A percentile compares a stretch with the other conserved stretches of the same genome.
These are phyloP conservation scores for Cyprinodon brontotheroides DNA, from an alignment of 2,113 vertebrate genomes.

Conservation along the genomic window DNA sequence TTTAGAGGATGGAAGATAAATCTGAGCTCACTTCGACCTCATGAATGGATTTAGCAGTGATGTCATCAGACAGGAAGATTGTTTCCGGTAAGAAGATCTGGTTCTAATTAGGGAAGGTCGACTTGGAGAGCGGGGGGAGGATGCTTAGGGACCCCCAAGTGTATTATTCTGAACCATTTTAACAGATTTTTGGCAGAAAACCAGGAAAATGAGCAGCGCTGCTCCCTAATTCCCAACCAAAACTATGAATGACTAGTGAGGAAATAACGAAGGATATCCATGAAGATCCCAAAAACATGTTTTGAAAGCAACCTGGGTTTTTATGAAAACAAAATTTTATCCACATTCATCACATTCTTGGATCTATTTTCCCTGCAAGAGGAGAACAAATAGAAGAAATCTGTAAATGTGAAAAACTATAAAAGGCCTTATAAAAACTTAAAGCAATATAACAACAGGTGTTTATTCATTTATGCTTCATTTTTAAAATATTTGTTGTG, in stretches of 20 bases:
- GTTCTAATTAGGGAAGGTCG: conserved; percentile 64
- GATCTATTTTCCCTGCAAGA: neutral
- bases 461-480: neutral
- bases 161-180: neutral
- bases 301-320: neutral
- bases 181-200: neutral
- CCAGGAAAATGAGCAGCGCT: neutral
- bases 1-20: conserved; percentile 53
- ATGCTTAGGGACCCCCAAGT: neutral
- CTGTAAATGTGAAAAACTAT: neutral
- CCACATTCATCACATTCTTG: too few relatives aligned
- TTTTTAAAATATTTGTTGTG: neutral
- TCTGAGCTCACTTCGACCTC: conserved; percentile 67
- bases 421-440: neutral
- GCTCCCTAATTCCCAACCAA: neutral
- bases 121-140: conserved; percentile 11
- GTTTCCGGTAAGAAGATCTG: conserved; percentile 75
- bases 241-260: too few relatives aligned
- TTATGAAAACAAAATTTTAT: neutral
- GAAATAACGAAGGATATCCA: neutral
- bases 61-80: conserved; percentile 71
- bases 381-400: neutral
- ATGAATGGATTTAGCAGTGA: conserved; percentile 66
- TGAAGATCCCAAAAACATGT: neutral
- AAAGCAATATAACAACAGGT: too few relatives aligned